A percentile compares a stretch with the other conserved stretches of the same genome.
Evolutionary conservation across 2,113 vertebrate genomes (phyloP).

Genomic region (Sinosuthora webbiana): DNA sequence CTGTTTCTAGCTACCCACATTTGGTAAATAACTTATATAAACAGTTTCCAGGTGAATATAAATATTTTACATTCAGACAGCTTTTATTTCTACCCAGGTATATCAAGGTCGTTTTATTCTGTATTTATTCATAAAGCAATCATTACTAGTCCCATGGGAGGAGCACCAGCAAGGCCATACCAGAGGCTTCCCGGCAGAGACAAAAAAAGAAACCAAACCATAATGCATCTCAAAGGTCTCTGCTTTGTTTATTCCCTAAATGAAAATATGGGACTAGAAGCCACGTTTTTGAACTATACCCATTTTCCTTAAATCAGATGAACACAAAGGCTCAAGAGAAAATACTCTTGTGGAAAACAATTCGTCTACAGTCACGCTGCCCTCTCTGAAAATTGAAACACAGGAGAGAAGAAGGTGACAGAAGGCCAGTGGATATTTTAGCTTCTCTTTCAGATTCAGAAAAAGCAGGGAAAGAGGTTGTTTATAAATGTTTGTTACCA

Average conservation of each 20-base stretch:
- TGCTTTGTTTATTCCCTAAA: background rate
- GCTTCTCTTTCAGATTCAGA: background rate
- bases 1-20: background rate
- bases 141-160: background rate
- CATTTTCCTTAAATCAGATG: background rate
- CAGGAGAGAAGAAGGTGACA: background rate
- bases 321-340: background rate
- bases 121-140: background rate
- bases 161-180: background rate
- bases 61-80: background rate
- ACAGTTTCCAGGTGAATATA: background rate
- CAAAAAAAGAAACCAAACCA: background rate
- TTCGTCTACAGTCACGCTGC: background rate
- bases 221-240: background rate
- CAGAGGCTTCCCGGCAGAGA: background rate
- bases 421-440: background rate
- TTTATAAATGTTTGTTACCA: background rate
- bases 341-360: background rate
- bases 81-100: background rate
- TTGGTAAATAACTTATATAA: background rate
- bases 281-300: background rate
- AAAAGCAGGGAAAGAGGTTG: accelerated
- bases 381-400: background rate
- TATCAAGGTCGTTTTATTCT: background rate
- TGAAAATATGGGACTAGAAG: background rate